Percentiles rank a stretch among this genome's conserved stretches.
These are phyloP conservation scores for Muraenolepis orangiensis DNA, from an alignment of 2,797 vertebrate species.

Conservation along the genomic window DNA sequence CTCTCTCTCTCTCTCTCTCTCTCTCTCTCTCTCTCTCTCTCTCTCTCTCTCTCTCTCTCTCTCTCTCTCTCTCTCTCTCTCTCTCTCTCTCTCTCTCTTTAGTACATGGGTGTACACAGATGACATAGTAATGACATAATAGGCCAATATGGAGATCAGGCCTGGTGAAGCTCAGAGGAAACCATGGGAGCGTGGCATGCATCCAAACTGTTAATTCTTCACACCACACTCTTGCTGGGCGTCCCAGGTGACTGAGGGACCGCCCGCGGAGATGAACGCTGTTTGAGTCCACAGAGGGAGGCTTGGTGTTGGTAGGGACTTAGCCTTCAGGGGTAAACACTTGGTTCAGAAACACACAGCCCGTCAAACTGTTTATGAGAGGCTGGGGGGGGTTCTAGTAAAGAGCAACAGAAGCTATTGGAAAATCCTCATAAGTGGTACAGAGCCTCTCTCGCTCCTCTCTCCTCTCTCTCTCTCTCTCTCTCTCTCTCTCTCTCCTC, in stretches of 20 bases:
- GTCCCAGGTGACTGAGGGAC: conserved; percentile 32
- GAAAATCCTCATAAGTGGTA: conserved; percentile 5
- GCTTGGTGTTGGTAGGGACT: conserved; percentile 61
- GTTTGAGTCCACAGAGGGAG: conserved; percentile 53
- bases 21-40: no score
- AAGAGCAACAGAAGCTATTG: conserved; percentile 36
- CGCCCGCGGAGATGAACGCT: conserved; percentile 34
- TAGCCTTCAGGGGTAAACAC: conserved; percentile 62
- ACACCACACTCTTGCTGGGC: conserved; percentile 27
- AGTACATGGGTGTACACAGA: no score
- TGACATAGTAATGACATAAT: no score
- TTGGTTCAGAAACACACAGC: conserved; percentile 51
- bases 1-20: not conserved
- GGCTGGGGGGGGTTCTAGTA: no score
- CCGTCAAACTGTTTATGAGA: conserved; percentile 67
- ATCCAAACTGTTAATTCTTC: conserved; percentile 18
- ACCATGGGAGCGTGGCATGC: not conserved
- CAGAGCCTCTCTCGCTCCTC: no score
- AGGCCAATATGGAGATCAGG: no score
- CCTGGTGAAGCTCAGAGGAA: not conserved
- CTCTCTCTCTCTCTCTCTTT: no score
- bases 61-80: no score
- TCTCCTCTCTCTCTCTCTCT: no score
- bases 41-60: no score
- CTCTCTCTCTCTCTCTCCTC: no score